phyloP scores from a whole-genome alignment of 2,888 invertebrate species.

The Coelogynopora nodosa region DNA sequence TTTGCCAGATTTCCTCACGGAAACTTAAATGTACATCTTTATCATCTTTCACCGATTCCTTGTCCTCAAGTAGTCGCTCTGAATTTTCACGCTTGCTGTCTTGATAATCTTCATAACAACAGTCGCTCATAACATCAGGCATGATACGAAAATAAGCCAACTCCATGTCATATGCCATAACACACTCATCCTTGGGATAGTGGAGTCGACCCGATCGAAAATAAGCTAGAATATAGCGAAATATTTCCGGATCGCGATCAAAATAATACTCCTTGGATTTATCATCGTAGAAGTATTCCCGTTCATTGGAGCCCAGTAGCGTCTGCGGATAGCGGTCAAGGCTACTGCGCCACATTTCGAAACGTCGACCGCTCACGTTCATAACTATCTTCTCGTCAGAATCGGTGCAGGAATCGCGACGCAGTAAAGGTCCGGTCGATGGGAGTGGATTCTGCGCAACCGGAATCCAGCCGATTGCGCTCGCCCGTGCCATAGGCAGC shows the following conservation, averaged over 20 bases:
- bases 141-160: conserved; percentile 96
- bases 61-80: conserved; percentile 91
- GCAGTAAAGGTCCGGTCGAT: conserved; percentile 70
- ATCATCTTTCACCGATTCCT: conserved; percentile 64
- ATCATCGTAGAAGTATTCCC: conserved; percentile 98
- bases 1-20: conserved; percentile 89
- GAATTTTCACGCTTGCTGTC: conserved; percentile 97
- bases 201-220: conserved; percentile 98
- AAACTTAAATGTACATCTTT: conserved; percentile 71
- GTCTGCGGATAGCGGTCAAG: conserved; percentile 98
- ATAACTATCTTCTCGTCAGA: conserved; percentile 95
- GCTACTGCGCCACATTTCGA: conserved; percentile 98
- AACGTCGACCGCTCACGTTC: conserved; percentile 85
- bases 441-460: conserved; percentile 96
- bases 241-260: conserved; percentile 97
- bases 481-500: conserved; percentile 99
- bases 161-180: conserved; percentile 97
- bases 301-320: conserved; percentile 87
- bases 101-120: conserved; percentile 98
- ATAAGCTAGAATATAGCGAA: conserved; percentile 95
- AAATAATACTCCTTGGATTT: conserved; percentile 97
- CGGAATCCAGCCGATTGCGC: conserved; percentile 99
- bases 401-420: conserved; percentile 61
- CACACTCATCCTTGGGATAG: conserved; percentile 97
- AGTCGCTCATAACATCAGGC: conserved; percentile 93